Evolutionary conservation across 2,797 vertebrate species (phyloP).

Genomic region (Rhincodon typus): DNA sequence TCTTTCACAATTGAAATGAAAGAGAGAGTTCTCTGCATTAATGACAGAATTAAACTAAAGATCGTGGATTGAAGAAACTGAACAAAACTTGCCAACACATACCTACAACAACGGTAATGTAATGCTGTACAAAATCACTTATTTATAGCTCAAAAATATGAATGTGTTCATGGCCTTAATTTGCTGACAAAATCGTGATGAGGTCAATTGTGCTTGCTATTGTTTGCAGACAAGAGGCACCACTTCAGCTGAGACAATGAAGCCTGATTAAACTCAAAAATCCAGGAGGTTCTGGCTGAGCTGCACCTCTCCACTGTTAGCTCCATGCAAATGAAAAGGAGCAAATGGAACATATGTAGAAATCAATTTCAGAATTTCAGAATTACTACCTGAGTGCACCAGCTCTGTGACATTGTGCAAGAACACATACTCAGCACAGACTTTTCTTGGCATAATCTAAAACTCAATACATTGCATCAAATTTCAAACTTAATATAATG

Average conservation of each 20-base stretch:
- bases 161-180: background rate
- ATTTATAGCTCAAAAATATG: background rate
- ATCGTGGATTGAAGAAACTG: background rate
- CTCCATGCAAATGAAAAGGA: background rate
- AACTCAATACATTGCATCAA: background rate
- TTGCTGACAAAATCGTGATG: background rate
- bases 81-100: background rate
- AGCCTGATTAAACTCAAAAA: background rate
- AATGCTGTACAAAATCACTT: background rate
- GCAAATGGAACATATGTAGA: background rate
- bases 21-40: no score
- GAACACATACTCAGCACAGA: background rate
- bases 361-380: background rate
- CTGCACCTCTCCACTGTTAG: background rate
- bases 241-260: background rate
- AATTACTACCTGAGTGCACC: no score
- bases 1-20: background rate
- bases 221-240: background rate
- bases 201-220: rapidly evolving
- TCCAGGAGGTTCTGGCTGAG: background rate
- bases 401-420: background rate
- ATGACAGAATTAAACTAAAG: background rate
- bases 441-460: background rate
- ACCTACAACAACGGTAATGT: background rate
- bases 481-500: background rate